These are phyloP conservation scores for Phaetusa simplex DNA, from an alignment of 2,113 vertebrate genomes.

Conservation along the genomic window DNA sequence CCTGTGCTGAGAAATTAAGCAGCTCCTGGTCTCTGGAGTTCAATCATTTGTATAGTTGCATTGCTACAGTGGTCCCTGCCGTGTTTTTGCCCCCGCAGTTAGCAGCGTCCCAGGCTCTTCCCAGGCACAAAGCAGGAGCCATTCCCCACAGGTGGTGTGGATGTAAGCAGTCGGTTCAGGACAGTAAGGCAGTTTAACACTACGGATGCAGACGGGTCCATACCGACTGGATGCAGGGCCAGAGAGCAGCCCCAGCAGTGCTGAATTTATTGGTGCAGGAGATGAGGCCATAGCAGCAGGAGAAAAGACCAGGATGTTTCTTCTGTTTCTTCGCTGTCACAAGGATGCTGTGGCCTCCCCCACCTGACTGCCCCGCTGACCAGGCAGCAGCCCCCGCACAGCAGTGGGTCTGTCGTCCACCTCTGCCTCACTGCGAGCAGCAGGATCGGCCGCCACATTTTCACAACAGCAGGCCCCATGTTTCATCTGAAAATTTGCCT, in stretches of 20 bases:
- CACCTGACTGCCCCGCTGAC: rapidly evolving
- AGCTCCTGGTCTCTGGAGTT: neutral
- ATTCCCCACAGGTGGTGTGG: neutral
- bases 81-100: neutral
- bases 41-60: neutral
- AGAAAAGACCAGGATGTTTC: neutral
- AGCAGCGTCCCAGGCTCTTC: neutral
- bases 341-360: neutral
- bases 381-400: neutral
- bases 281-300: neutral
- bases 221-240: neutral
- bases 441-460: neutral
- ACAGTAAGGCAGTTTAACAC: neutral
- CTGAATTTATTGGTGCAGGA: neutral
- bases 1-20: neutral
- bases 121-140: neutral
- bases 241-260: neutral
- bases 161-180: neutral
- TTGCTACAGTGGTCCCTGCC: neutral
- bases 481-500: neutral
- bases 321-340: neutral
- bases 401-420: neutral
- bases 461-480: neutral
- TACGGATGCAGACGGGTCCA: neutral
- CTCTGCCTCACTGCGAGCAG: neutral